phyloP scores from a whole-genome alignment of 2,888 invertebrate genomes.

The Zygothrica quintamaculata region DNA sequence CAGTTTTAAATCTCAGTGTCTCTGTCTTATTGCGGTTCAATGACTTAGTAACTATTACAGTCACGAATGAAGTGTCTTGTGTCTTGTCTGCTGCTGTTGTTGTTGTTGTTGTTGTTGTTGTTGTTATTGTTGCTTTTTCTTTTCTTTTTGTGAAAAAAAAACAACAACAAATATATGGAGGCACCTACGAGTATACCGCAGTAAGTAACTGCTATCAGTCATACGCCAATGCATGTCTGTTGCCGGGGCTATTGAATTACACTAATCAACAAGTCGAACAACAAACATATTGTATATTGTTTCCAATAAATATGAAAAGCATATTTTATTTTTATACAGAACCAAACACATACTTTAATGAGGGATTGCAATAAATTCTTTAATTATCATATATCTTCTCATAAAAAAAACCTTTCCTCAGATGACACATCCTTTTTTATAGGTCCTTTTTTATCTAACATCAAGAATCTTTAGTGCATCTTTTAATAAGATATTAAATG shows the following conservation, averaged over 20 bases:
- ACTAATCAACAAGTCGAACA: slow-evolving; percentile 43
- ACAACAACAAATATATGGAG: slow-evolving; percentile 52
- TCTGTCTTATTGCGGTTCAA: slow-evolving; percentile 61
- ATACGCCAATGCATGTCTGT: slow-evolving; percentile 71
- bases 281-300: too few species aligned
- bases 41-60: slow-evolving; percentile 64
- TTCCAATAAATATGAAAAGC: background rate
- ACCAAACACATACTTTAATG: background rate
- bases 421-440: slow-evolving; percentile 16
- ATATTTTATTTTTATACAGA: too few species aligned
- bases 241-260: slow-evolving; percentile 60
- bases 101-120: slow-evolving; percentile 32
- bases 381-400: background rate
- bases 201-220: slow-evolving; percentile 70
- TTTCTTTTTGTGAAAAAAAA: slow-evolving; percentile 33
- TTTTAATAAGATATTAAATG: slow-evolving; percentile 32
- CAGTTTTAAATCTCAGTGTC: slow-evolving; percentile 21
- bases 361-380: background rate
- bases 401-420: background rate
- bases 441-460: background rate
- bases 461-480: slow-evolving; percentile 23
- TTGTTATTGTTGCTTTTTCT: background rate
- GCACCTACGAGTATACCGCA: slow-evolving; percentile 51
- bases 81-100: slow-evolving; percentile 17
- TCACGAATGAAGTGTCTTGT: slow-evolving; percentile 4